Percentiles rank a stretch among this genome's conserved stretches.
phyloP scores from a whole-genome alignment of 2,797 vertebrate species.

The Ibycter americanus region DNA sequence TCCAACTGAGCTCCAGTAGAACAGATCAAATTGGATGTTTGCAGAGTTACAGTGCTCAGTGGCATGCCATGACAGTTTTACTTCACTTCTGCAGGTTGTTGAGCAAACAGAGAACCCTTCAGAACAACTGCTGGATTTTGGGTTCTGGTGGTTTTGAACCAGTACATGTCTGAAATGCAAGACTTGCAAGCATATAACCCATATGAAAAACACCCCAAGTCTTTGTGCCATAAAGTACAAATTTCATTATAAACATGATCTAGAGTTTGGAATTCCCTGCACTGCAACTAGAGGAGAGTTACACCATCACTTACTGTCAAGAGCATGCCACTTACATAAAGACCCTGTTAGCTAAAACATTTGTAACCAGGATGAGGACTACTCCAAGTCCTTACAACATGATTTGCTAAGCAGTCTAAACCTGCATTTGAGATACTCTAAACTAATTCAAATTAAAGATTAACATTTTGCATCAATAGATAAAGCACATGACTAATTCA shows the following conservation, averaged over 20 bases:
- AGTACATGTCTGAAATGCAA: background rate
- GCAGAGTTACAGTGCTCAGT: background rate
- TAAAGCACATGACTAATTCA: background rate
- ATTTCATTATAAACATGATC: background rate
- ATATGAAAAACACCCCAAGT: background rate
- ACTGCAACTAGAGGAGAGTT: background rate
- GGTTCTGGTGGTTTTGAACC: background rate
- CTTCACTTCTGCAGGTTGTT: background rate
- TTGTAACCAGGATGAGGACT: background rate
- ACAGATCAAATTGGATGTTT: conserved; percentile 13
- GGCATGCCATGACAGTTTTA: background rate
- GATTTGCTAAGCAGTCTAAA: background rate
- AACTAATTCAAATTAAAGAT: background rate
- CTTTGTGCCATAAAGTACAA: background rate
- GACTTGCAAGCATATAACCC: background rate
- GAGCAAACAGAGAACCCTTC: background rate
- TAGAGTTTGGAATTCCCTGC: background rate
- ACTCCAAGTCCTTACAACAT: background rate
- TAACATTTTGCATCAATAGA: background rate
- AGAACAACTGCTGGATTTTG: background rate
- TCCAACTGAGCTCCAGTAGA: background rate
- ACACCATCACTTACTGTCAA: background rate
- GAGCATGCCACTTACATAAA: background rate
- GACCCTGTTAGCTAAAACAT: background rate
- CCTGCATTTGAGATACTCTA: background rate